Percentiles rank a stretch among this genome's conserved stretches.
Conservation (phyloP, 2,888 invertebrate genomes). For the Sthenelais limicola region DNA sequence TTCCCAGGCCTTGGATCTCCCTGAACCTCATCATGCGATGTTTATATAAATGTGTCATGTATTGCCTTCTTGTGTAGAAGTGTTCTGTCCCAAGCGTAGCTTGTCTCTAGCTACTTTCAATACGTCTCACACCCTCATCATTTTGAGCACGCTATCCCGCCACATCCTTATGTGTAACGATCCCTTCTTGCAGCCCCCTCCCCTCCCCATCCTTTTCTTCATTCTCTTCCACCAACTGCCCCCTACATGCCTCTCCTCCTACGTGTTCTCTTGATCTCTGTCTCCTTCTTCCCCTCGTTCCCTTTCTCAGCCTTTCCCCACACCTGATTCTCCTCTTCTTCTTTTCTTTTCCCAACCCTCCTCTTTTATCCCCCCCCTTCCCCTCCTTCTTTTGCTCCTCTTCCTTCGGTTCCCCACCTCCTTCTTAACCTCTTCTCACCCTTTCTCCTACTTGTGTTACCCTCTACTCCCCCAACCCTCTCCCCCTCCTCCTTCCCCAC, state of each 20-base stretch:
- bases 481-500: not conserved
- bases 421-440: not conserved
- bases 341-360: not conserved
- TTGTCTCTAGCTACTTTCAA: too few relatives aligned
- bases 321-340: not conserved
- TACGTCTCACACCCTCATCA: too few relatives aligned
- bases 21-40: too few relatives aligned
- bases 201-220: not conserved
- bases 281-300: conserved; percentile 3
- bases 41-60: too few relatives aligned
- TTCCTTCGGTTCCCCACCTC: conserved; percentile 1
- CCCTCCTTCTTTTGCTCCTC: conserved; percentile 9
- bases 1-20: too few relatives aligned
- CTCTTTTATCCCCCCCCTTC: not conserved
- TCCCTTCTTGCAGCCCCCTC: not conserved
- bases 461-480: not conserved
- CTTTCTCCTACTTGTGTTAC: conserved; percentile 2
- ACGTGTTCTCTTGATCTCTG: not conserved
- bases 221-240: too few relatives aligned
- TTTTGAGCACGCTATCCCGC: too few relatives aligned
- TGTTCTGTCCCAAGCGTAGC: too few relatives aligned
- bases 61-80: too few relatives aligned
- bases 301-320: not conserved
- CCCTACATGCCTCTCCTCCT: too few relatives aligned
- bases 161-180: too few relatives aligned